These are phyloP conservation scores for Nycticryphes semicollaris DNA, from an alignment of 2,113 vertebrate species.

Conservation along the genomic window DNA sequence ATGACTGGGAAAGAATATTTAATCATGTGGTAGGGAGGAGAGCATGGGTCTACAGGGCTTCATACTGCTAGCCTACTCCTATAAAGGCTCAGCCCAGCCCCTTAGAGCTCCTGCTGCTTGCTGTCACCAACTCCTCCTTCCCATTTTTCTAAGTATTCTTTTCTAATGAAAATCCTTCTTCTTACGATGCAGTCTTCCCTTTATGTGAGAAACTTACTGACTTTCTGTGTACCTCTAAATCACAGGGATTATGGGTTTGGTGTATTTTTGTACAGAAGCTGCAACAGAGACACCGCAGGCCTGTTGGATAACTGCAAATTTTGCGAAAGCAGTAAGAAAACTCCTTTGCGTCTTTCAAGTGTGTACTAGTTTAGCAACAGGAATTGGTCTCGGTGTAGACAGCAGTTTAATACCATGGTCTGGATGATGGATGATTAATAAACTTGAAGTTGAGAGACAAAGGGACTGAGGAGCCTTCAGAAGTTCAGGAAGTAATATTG, in stretches of 20 bases:
- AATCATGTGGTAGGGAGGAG: background rate
- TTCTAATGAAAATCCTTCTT: background rate
- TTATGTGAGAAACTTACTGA: background rate
- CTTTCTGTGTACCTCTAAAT: background rate
- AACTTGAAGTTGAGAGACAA: background rate
- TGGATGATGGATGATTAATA: background rate
- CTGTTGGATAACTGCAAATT: background rate
- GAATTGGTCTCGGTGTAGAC: background rate
- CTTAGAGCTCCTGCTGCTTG: background rate
- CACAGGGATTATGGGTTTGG: background rate
- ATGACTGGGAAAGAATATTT: background rate
- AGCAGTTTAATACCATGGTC: background rate
- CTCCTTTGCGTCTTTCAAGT: background rate
- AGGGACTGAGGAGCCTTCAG: background rate
- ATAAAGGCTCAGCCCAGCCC: background rate
- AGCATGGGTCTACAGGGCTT: background rate
- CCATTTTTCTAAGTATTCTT: background rate
- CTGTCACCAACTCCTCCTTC: background rate
- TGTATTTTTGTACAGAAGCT: background rate
- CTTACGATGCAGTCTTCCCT: background rate
- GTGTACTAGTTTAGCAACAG: background rate
- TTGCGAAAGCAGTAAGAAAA: background rate
- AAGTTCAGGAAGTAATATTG: background rate
- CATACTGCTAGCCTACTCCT: background rate
- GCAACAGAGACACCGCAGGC: background rate